Evolutionary conservation across 2,113 vertebrate genomes (phyloP), one percentile per base, ranked within the genome.

Genomic region (Okapia johnstoni): DNA sequence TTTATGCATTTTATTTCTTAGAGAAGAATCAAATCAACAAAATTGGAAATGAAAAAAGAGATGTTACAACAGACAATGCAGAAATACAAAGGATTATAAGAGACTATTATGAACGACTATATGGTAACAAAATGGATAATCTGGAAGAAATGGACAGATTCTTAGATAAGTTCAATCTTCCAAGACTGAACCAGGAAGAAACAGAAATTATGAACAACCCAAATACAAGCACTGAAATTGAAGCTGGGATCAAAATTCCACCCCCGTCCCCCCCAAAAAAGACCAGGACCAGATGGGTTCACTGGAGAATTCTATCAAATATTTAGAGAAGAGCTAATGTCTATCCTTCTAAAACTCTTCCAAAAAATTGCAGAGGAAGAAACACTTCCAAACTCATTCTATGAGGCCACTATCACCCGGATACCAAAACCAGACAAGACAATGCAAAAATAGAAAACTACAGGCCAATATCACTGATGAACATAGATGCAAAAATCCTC

Each of bases 251-350:
- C 17, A 36, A 66, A 66, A 66, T n/a, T 7, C 0, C 58, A 30
- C 5, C 6, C 5, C 1, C 60, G 1, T 13, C 6, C 7, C 30
- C 3, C 1, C 1, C 15, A 17, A 63, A 63, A 63, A 61, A 33
- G n/a, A n/a, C 33, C 33, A n/a, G 61, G 61, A 66, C 61, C 8
- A 66, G 63, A 19, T 19, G 33, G 16, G 4, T 66, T 66, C 16
- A n/a, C 63, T 36, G 33, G 63, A n/a, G 17, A 66, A 66, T 66
- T 66, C 63, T 19, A n/a, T n/a, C 63, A 66, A 66, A 66, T 16
- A 66, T 2, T 66, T 66, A 66, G 4, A 66, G 33, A 66, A 66
- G 33, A 36, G 63, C 2, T 66, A 66, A 66, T 21, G 61, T 8
- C 63, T 66, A 66, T 66, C 63, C 33, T 66, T 66, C 33, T 36